phyloP scores from a whole-genome alignment of 2,888 invertebrate genomes.

The Mythimna vitellina region DNA sequence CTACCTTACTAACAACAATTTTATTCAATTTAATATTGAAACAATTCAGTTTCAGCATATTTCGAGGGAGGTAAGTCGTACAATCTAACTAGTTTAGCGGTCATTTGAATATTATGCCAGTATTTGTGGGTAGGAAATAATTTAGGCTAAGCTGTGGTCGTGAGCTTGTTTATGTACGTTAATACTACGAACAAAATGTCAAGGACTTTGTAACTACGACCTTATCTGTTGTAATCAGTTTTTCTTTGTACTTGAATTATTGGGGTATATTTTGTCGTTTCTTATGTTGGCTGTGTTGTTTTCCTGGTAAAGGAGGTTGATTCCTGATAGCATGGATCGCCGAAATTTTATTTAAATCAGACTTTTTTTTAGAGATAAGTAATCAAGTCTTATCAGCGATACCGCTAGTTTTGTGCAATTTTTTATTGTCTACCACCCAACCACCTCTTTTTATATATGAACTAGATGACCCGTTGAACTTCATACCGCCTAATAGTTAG shows the following conservation, averaged over 20 bases:
- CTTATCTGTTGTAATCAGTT: conserved; percentile 53
- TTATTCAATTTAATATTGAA: conserved; percentile 28
- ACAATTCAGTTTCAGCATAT: conserved; percentile 35
- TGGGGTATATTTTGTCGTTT: conserved; percentile 18
- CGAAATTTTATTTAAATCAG: not conserved
- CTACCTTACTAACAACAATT: conserved; percentile 16
- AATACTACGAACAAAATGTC: conserved; percentile 44
- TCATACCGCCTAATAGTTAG: too few relatives aligned
- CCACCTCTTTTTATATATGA: too few relatives aligned
- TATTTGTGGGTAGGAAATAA: conserved; percentile 57
- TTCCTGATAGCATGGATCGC: not conserved
- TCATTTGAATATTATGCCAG: conserved; percentile 53
- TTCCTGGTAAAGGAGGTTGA: not conserved
- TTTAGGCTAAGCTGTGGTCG: conserved; percentile 45
- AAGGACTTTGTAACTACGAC: conserved; percentile 44
- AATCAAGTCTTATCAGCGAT: not conserved
- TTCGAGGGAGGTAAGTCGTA: conserved; percentile 22
- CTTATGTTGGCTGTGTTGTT: conserved; percentile 10
- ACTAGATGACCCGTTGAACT: too few relatives aligned
- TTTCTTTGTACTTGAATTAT: conserved; percentile 40
- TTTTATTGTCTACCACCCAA: too few relatives aligned
- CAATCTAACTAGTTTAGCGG: conserved; percentile 34
- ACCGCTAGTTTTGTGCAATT: not conserved
- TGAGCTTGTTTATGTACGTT: conserved; percentile 46
- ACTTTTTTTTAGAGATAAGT: not conserved